Conservation (phyloP, 2,797 vertebrate species). For the Cuniculus paca region DNA sequence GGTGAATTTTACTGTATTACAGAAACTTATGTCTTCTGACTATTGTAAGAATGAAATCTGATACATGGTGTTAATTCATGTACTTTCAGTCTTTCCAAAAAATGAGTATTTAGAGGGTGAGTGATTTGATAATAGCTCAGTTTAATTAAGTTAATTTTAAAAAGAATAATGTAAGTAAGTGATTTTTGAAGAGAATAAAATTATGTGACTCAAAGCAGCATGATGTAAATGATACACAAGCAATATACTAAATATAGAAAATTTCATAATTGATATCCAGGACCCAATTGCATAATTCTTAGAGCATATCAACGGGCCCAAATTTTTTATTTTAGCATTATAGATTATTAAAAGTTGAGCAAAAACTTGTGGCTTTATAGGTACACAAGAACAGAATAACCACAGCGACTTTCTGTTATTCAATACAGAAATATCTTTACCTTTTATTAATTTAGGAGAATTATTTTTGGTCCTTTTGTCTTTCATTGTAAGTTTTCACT, state of each 20-base stretch:
- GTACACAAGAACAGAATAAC: not conserved
- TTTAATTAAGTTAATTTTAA: conserved; percentile 32
- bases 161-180: conserved; percentile 26
- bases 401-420: not conserved
- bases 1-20: conserved; percentile 1
- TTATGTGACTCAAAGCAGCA: not conserved
- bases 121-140: not conserved
- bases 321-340: not conserved
- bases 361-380: not conserved
- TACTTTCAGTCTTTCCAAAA: not conserved
- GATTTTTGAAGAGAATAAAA: conserved; percentile 40
- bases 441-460: not conserved
- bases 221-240: not conserved
- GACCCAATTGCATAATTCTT: not conserved
- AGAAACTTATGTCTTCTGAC: not conserved
- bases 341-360: not conserved
- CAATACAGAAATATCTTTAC: not conserved
- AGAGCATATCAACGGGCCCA: not conserved
- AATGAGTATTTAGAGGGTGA: not conserved
- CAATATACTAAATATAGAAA: not conserved
- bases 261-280: not conserved
- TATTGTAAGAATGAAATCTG: not conserved
- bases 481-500: not conserved
- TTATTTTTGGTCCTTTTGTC: not conserved
- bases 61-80: not conserved